phyloP scores from a whole-genome alignment of 2,797 vertebrate genomes.

The Lagocephalus sceleratus region DNA sequence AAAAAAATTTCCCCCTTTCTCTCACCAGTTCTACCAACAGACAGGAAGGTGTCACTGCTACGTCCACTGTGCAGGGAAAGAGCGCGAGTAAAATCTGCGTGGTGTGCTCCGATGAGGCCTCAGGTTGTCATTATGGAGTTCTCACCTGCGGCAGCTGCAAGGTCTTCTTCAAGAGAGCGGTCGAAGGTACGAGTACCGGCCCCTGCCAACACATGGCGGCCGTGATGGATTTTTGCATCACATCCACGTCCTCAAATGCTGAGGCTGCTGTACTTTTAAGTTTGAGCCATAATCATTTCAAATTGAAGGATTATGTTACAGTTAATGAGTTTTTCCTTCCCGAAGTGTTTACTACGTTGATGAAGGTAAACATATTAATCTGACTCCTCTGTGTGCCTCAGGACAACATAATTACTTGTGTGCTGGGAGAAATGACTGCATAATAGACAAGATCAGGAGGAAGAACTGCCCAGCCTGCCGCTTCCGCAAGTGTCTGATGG shows the following conservation, averaged over 20 bases:
- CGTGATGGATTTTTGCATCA: background rate
- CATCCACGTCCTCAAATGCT: conserved; percentile 1
- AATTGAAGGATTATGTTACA: conserved; percentile 5
- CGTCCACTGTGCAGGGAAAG: conserved; percentile 78
- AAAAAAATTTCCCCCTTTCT: background rate
- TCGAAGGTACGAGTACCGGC: conserved; percentile 83
- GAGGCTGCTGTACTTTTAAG: background rate
- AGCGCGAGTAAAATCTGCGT: conserved; percentile 90
- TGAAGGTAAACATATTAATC: conserved; percentile 29
- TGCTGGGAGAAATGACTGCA: conserved; percentile 97
- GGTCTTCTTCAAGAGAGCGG: conserved; percentile 99
- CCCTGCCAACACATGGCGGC: background rate
- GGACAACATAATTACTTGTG: conserved; percentile 99
- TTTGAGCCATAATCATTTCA: conserved; percentile 7
- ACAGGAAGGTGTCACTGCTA: conserved; percentile 71
- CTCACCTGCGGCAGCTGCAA: conserved; percentile 99
- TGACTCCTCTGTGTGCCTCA: conserved; percentile 52
- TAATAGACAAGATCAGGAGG: conserved; percentile 98
- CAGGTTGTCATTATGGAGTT: conserved; percentile 96
- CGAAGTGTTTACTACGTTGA: conserved; percentile 8
- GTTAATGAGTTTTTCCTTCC: conserved; percentile 24
- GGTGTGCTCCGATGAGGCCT: conserved; percentile 97
- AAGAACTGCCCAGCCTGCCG: conserved; percentile 99
- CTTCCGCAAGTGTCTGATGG: conserved; percentile 96
- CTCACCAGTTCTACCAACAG: conserved; percentile 49